Evolutionary conservation across 2,113 vertebrate species (phyloP).

Genomic region (Glareola pratincola): DNA sequence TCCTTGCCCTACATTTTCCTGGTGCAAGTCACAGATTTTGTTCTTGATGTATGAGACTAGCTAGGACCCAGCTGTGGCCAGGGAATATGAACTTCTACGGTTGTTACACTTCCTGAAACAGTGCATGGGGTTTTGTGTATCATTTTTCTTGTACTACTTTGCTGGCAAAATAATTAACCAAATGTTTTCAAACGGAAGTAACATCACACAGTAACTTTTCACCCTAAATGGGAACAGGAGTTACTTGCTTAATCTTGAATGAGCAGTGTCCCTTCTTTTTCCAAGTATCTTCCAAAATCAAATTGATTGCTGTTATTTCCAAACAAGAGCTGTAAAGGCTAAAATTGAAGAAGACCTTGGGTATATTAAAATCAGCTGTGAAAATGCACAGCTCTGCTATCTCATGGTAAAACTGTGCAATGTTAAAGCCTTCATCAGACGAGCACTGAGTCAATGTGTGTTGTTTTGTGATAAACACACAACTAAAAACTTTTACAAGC

Average conservation of each 20-base stretch:
- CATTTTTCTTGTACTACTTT: not conserved
- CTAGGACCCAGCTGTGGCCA: not conserved
- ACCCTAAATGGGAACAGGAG: not conserved
- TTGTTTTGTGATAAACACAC: not conserved
- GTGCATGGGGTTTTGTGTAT: not conserved
- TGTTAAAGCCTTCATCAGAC: not conserved
- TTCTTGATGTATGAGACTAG: not conserved
- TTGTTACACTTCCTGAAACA: not conserved
- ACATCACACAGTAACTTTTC: not conserved
- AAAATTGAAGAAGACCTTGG: not conserved
- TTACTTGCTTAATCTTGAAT: not conserved
- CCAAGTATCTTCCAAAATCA: not conserved
- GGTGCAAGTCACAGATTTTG: not conserved
- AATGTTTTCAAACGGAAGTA: not conserved
- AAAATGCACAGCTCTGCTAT: not conserved
- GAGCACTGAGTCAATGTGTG: not conserved
- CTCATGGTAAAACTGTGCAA: not conserved
- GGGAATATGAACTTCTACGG: fast-evolving
- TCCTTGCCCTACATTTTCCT: not conserved
- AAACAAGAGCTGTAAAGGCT: not conserved
- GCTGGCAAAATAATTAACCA: not conserved
- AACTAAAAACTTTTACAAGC: constrained; percentile 1
- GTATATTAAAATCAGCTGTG: not conserved
- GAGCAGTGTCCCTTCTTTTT: not conserved
- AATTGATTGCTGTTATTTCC: not conserved